These are phyloP conservation scores for Myotis lucifugus DNA, from an alignment of 2,113 vertebrate species.

Conservation along the genomic window DNA sequence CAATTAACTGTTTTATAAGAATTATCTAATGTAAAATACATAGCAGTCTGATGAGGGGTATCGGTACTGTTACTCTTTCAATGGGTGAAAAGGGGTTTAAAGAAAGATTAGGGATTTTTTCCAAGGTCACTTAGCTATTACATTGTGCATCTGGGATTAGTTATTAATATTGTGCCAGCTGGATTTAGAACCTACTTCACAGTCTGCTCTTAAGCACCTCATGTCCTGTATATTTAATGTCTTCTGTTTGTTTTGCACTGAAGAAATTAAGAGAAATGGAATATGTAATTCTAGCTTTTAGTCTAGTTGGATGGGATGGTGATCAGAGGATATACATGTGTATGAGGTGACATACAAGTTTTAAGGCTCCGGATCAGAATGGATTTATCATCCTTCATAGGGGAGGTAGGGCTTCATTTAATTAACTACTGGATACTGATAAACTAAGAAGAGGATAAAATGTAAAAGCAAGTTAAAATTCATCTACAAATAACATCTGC, in stretches of 20 bases:
- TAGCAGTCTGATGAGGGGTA: not conserved
- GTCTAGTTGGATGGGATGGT: not conserved
- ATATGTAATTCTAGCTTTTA: constrained; percentile 21
- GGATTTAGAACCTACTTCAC: constrained; percentile 7
- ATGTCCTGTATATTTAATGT: not conserved
- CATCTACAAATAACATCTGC: not conserved
- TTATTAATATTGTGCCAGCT: not conserved
- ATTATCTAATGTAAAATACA: not conserved
- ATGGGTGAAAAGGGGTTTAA: not conserved
- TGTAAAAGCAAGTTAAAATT: constrained; percentile 1
- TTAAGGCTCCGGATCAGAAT: not conserved
- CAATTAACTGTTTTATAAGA: not conserved
- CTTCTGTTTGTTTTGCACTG: constrained; percentile 10
- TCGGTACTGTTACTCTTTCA: not conserved
- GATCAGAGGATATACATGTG: not conserved
- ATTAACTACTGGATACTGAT: not conserved
- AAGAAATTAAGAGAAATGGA: not conserved
- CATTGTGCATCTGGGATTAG: not conserved
- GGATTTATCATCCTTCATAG: not conserved
- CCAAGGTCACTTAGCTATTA: not conserved
- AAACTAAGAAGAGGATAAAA: not conserved
- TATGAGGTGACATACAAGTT: not conserved
- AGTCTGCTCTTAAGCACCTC: not conserved
- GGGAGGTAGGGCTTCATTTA: constrained; percentile 1
- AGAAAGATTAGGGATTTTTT: not conserved